Base-by-base conservation (phyloP, 2,113 vertebrate genomes). In the Asarcornis scutulata region DNA sequence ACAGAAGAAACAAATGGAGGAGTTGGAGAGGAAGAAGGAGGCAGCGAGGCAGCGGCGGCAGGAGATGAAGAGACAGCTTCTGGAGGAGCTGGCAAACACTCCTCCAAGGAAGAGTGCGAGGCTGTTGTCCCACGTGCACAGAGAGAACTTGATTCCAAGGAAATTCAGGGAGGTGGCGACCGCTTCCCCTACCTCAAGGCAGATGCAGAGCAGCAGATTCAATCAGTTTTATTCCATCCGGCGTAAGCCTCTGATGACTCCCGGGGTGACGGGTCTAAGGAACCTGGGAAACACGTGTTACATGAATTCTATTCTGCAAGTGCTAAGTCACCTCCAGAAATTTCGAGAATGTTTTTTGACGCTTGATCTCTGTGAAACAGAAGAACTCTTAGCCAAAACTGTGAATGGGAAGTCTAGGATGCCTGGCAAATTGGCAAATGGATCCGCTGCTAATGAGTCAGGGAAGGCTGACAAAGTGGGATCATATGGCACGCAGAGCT, bases 271-370 rank as follows among this genome's bases (percentile, higher is more conserved):
- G 1, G 99, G 99, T 85, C 98, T 99, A 67, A 98, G 99, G 74
- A 99, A 99, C 97, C 98, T 99, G 96, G 99, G 99, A 76, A 99
- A 99, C 97, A 99, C 99, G 1, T 99, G 99, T 92, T 99, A 99
- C 86, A 99, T 99, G 99, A 99, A 99, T 98, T 99, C 99, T 71
- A 99, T 99, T 97, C 98, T 99, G 91, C 99, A 99, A 97, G 99
- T 99, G 98, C 98, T 99, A 50, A 99, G 99, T 95, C 99, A 99
- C 98, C 98, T 99, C 97, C 99, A 99, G 97, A 99, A 99, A 98
- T 99, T 99, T 97, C 98, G 99, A 86, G 99, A 99, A 96, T 99
- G 99, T 98, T 99, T 99, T 97, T 97, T 99, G 96, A 99, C 99
- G 31, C 98, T 99, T 88, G 99, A 99, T 97, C 98, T 99, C 75